Conservation (phyloP, 2,888 invertebrate species). For the Ecdyonurus torrentis region DNA sequence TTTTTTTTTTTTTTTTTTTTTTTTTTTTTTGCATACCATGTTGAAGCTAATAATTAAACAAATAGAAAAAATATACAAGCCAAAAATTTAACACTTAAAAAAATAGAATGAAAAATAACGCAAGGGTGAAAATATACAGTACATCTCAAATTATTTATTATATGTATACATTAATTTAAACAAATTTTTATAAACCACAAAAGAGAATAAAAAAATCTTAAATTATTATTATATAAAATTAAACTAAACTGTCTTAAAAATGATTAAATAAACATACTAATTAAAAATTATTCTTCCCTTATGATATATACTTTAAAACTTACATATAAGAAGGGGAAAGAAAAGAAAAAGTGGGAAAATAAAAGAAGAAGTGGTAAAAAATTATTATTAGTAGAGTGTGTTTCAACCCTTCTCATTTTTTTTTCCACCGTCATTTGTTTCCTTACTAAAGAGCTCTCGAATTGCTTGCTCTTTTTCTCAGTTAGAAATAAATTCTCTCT, state of each 20-base stretch:
- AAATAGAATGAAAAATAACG: too few species aligned
- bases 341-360: neutral
- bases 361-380: neutral
- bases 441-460: neutral
- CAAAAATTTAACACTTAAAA: too few species aligned
- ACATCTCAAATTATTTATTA: too few species aligned
- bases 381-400: neutral
- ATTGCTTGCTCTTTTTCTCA: neutral
- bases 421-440: neutral
- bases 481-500: neutral
- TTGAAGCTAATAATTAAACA: too few species aligned
- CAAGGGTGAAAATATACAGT: too few species aligned
- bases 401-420: neutral
- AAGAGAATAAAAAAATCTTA: neutral
- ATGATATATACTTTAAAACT: too few species aligned
- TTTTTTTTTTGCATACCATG: too few species aligned
- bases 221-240: neutral
- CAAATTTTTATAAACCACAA: too few species aligned
- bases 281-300: neutral
- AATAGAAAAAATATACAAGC: too few species aligned
- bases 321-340: too few species aligned
- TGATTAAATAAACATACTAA: neutral
- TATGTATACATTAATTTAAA: too few species aligned
- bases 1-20: too few species aligned
- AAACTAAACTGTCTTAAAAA: neutral